Base-by-base conservation (phyloP, 2,797 vertebrate species). In the Micromesistius poutassou region DNA sequence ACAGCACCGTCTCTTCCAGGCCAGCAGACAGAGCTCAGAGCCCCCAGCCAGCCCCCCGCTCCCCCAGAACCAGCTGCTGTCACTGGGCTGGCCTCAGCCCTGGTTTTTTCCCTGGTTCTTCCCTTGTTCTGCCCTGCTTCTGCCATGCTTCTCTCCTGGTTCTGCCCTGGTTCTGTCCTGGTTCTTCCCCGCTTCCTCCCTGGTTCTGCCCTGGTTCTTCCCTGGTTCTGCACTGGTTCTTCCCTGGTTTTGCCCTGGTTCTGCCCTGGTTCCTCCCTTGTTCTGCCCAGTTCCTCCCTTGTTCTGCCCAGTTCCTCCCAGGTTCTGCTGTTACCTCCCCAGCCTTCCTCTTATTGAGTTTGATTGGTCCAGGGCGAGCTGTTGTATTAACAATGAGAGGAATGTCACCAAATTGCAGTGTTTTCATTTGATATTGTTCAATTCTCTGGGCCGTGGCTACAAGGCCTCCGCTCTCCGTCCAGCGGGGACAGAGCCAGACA, bases 391-490 rank as follows among this genome's bases (percentile, higher is more conserved):
- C 83, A 80, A 77, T 72, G 33, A 81, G 74, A 81, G 73, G 50
- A 74, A 73, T 83, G 74, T 79, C 76, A 85, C 77, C 75, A 35
- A 42, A 84, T 84, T 86, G 82, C 81, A 82, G 76, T 89, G 86
- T 86, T 86, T 89, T 86, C 74, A 78, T 89, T 90, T 84, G 19
- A 79, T 83, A 84, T 78, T 75, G 76, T 83, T 87, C 88, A 87
- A 87, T 85, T 81, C 33, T 66, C 87, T 86, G 86, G 79, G 85
- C 83, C 85, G 80, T 55, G 78, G 85, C 82, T 86, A 31, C 68
- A 73, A 85, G 77, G 33, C 33, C 81, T 80, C 71, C 76, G 70
- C 78, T 86, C 77, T 7, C 75, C 82, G 71, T 88, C 66, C 86
- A 90, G 78, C 81, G 0, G 0, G 31, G 75, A 80, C 80, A 13